phyloP scores from a whole-genome alignment of 2,797 vertebrate species.

The Oreortyx pictus region DNA sequence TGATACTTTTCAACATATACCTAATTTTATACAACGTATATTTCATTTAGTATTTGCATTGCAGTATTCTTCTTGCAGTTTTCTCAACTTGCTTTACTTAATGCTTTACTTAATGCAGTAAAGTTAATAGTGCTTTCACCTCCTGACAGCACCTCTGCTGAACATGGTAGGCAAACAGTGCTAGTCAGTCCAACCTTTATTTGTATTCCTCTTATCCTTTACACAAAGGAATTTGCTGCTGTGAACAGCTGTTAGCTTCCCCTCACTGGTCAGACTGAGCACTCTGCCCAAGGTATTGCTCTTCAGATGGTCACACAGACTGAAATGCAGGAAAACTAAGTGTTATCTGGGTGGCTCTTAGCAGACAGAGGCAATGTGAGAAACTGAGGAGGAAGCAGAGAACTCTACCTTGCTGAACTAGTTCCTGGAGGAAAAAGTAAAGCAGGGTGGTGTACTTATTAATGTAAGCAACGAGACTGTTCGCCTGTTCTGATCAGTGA shows the following conservation, averaged over 20 bases:
- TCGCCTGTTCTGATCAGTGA: background rate
- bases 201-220: background rate
- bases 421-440: background rate
- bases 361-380: background rate
- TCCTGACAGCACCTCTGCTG: background rate
- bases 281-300: background rate
- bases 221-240: background rate
- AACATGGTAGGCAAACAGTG: background rate
- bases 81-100: constrained; percentile 22
- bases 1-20: background rate
- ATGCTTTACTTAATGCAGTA: constrained; percentile 31
- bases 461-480: background rate
- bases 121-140: background rate
- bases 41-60: background rate
- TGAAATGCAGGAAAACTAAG: background rate
- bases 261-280: background rate
- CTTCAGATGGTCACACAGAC: background rate
- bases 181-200: background rate
- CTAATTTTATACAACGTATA: background rate
- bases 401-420: background rate
- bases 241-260: background rate
- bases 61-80: background rate
- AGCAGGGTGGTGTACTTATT: background rate
- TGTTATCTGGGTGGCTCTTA: background rate
- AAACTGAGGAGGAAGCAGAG: background rate